phyloP scores from a whole-genome alignment of 1,140 invertebrate species.

The Nymphalis io region DNA sequence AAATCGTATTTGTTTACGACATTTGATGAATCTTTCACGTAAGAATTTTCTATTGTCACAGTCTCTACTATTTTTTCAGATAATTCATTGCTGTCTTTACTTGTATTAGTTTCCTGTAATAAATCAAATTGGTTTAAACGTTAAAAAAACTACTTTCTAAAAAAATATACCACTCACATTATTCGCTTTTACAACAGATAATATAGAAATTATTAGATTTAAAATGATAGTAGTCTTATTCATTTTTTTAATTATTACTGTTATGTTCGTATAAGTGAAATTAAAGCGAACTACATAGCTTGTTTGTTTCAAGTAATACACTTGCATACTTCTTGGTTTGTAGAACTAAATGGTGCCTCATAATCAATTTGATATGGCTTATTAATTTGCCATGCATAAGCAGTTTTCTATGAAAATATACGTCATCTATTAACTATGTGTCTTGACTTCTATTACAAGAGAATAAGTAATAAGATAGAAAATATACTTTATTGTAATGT shows the following conservation, averaged over 20 bases:
- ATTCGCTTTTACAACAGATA: not conserved
- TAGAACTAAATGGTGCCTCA: not conserved
- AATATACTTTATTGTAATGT: not conserved
- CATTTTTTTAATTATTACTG: slow-evolving; percentile 1
- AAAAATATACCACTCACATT: not conserved
- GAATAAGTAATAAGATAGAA: not conserved
- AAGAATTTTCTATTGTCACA: not conserved
- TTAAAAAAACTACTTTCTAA: too few relatives aligned
- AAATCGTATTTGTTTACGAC: not conserved
- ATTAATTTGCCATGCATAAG: not conserved
- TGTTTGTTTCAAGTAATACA: too few relatives aligned
- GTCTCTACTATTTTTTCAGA: not conserved
- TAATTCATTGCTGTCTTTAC: not conserved
- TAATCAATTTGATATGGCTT: not conserved
- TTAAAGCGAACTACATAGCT: not conserved
- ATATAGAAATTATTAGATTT: slow-evolving; percentile 3
- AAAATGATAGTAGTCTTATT: slow-evolving; percentile 10
- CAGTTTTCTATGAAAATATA: not conserved
- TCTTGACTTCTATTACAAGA: not conserved
- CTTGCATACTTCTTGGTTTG: not conserved
- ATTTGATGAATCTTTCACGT: not conserved
- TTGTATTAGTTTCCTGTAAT: not conserved
- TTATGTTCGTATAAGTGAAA: not conserved
- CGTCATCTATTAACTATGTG: not conserved
- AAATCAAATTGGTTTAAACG: not conserved